phyloP scores from a whole-genome alignment of 2,113 vertebrate genomes.

The Sprattus sprattus region DNA sequence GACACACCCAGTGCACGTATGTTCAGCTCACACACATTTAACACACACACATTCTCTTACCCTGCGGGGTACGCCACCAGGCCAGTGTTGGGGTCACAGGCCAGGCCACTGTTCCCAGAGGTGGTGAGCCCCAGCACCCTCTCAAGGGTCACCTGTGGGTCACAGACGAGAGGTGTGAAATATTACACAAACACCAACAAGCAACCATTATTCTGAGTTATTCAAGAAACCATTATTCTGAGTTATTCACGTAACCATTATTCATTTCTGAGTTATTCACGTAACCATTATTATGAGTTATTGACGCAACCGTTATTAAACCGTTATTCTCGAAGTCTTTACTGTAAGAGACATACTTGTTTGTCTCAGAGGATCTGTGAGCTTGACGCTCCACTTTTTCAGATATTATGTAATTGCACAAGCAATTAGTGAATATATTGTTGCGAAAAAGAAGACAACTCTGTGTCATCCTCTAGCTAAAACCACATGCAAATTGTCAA shows the following conservation, averaged over 20 bases:
- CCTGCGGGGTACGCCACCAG: constrained; percentile 93
- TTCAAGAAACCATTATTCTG: too few species aligned
- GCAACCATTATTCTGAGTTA: not conserved
- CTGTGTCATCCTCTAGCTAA: not conserved
- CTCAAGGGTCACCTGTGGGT: constrained; percentile 85
- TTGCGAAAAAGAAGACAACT: not conserved
- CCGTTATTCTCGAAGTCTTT: too few species aligned
- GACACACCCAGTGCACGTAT: too few species aligned
- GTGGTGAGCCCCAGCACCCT: constrained; percentile 91
- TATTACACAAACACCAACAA: not conserved
- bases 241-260: too few species aligned
- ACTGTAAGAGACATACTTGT: not conserved
- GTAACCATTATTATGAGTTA: too few species aligned
- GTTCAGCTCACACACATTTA: too few species aligned
- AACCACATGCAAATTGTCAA: not conserved
- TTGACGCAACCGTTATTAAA: too few species aligned
- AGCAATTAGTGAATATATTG: not conserved
- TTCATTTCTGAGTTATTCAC: too few species aligned
- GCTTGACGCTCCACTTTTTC: too few species aligned
- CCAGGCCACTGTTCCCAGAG: constrained; percentile 83
- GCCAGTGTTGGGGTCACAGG: constrained; percentile 87
- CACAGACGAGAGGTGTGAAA: not conserved
- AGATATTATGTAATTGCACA: not conserved
- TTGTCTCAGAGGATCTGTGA: not conserved
- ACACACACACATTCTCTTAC: constrained; percentile 61